Evolutionary conservation across 1,140 invertebrate genomes (phyloP), one percentile per base, ranked within the genome.

Genomic region (Orius insidiosus): DNA sequence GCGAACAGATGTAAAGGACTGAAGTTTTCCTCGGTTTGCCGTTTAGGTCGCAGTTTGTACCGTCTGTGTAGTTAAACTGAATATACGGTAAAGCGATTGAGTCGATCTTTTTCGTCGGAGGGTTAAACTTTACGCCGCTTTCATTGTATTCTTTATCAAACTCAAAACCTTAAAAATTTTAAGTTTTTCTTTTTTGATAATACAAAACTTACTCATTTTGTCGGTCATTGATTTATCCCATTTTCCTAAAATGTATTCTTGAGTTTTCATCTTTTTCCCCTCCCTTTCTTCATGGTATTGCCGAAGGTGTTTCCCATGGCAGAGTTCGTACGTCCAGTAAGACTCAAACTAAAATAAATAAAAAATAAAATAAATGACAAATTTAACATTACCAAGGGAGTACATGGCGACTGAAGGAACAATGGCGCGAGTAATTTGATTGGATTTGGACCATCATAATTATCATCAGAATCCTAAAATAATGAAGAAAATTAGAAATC

Each of bases 261-360:
- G 84, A 0, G 78, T 62, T 60, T 78, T 82, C 0, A 77, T 67
- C 57, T 77, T 78, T 58, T 85, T 86, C 50, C 77, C 82, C 63
- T 94, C 89, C 51, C 86, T 72, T 56, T 92, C 86, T 63, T 96
- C 92, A 62, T 97, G 92, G 64, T 90, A 97, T 59, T 98, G 94
- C 8, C 84, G 68, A 2, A 97, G 74, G 61, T 82, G 78, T 53
- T 73, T 69, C 4, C 90, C 90, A 68, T 97, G 93, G 59, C 94
- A 97, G 7, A 98, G 68, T 65, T 97, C 90, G 67, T 97, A 98
- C 0, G 85, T 90, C 94, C 93, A 97, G 62, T 94, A 98, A 34
- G 80, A 79, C 62, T 97, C 93, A 46, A 96, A 66, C 75, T 81
- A 52, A 38, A 58, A 58, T 51, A 40, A 49, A 54, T 53, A 49